These are phyloP conservation scores for Timema cristinae DNA, from an alignment of 2,888 invertebrate genomes.

Conservation along the genomic window DNA sequence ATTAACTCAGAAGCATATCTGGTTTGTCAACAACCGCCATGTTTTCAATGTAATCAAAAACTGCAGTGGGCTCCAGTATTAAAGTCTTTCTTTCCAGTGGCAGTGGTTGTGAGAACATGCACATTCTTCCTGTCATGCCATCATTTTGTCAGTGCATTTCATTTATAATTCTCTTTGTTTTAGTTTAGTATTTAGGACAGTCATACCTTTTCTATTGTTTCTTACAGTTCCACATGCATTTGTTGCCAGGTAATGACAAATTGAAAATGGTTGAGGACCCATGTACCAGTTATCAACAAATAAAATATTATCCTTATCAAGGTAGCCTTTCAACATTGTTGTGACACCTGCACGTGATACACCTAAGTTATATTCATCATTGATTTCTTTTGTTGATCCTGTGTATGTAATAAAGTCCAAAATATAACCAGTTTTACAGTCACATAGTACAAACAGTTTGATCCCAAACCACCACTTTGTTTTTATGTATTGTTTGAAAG, in stretches of 20 bases:
- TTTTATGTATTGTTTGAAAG: conserved; percentile 13
- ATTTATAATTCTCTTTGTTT: not conserved
- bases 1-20: no score
- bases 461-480: conserved; percentile 5
- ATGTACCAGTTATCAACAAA: conserved; percentile 11
- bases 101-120: not conserved
- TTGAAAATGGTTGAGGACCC: not conserved
- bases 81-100: not conserved
- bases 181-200: not conserved
- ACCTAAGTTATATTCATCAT: not conserved
- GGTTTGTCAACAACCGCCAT: no score
- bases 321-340: not conserved
- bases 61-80: no score
- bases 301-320: not conserved
- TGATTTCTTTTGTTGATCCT: not conserved
- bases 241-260: not conserved
- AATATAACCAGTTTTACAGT: not conserved
- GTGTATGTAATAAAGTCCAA: not conserved
- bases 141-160: not conserved
- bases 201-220: conserved; percentile 8
- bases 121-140: not conserved
- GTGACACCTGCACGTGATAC: not conserved
- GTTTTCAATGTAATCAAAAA: no score
- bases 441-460: not conserved
- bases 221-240: conserved; percentile 4